These are phyloP conservation scores for Eristalis pertinax DNA, from an alignment of 2,888 invertebrate genomes.

Conservation along the genomic window DNA sequence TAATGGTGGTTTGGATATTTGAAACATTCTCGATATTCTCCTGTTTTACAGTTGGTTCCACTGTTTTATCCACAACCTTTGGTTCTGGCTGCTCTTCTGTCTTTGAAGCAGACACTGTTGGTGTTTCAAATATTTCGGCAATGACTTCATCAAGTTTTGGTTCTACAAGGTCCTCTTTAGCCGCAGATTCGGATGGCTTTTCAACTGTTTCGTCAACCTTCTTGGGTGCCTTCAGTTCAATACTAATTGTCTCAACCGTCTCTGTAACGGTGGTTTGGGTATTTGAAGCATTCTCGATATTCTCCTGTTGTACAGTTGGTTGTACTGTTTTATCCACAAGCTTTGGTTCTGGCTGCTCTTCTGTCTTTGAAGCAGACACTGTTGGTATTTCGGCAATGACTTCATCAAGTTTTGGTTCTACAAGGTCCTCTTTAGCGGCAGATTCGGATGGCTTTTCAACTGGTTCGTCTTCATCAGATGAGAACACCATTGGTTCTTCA, in stretches of 20 bases:
- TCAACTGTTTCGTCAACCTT: no score
- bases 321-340: not conserved
- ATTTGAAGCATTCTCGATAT: not conserved
- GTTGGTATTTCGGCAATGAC: not conserved
- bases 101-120: no score
- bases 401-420: not conserved
- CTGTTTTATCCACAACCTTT: slow-evolving; percentile 57
- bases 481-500: slow-evolving; percentile 59
- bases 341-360: not conserved
- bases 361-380: not conserved
- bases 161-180: slow-evolving; percentile 6
- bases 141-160: not conserved
- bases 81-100: not conserved
- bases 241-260: no score
- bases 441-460: slow-evolving; percentile 28
- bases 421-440: slow-evolving; percentile 3
- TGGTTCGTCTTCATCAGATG: slow-evolving; percentile 72
- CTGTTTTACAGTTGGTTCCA: slow-evolving; percentile 78
- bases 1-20: not conserved
- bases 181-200: not conserved
- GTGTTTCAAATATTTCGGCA: not conserved
- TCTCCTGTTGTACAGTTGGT: no score
- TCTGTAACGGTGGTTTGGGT: no score
- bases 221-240: slow-evolving; percentile 41
- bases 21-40: not conserved